Base-by-base conservation (phyloP, 2,888 invertebrate genomes). In the Drosophila sordidapex region DNA sequence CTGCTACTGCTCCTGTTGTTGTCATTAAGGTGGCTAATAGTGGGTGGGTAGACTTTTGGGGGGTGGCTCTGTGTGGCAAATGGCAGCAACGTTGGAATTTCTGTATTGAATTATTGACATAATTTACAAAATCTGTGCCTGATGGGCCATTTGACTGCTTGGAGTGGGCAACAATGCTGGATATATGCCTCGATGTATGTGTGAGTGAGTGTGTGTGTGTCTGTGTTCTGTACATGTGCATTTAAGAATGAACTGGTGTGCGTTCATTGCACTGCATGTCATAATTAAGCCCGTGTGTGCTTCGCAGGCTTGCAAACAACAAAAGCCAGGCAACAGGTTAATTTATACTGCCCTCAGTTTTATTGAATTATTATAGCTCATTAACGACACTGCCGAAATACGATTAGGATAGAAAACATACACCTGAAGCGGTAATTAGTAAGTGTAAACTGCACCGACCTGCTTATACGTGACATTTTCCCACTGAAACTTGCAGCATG, bases 71-170 rank as follows among this genome's bases (percentile, higher is more conserved):
- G 54, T 18, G 57, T 74, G 73, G 69, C 79, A 78, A 79, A 80
- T 87, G 85, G 83, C 85, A 79, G 76, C 83, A 75, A 64, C 75
- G 77, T 83, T 76, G 71, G 76, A 82, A 82, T 77, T 87, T 86
- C 87, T 88, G 82, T 79, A 87, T 88, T 88, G 89, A 87, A 87
- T 87, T 87, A 87, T 87, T 88, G 89, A 82, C 84, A 87, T 87
- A 87, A 87, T 88, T 87, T 84, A 87, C 87, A 82, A 84, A 88
- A 87, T 87, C 87, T 87, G 87, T 88, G 87, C 82, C 89, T 87
- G 88, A 87, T 87, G 87, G 82, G 79, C 78, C 84, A 79, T 82
- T 68, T 81, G 79, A 84, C 70, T 82, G 75, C 70, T 75, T 66
- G 70, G 63, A 65, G 59, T 70, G 67, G 58, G 77, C 35, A 49